Conservation (phyloP, 2,888 invertebrate species). For the Erpobdella octoculata region DNA sequence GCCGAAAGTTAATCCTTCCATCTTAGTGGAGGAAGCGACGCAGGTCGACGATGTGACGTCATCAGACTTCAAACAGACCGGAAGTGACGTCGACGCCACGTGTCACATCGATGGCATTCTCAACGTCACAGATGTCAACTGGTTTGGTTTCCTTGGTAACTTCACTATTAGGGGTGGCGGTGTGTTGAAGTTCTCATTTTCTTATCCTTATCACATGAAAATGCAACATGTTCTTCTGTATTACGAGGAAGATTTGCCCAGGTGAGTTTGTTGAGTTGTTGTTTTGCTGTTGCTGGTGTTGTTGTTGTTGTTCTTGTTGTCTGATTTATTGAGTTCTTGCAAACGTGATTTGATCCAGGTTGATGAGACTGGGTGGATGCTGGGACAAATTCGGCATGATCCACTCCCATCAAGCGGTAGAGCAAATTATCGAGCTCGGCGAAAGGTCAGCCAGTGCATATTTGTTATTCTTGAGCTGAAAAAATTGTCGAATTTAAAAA, state of each 20-base stretch:
- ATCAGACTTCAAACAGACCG: not conserved
- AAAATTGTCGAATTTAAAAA: not conserved
- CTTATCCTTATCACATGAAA: slow-evolving; percentile 32
- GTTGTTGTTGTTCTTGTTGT: no score
- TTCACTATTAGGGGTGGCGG: slow-evolving; percentile 33
- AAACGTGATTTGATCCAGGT: not conserved
- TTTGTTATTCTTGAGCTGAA: not conserved
- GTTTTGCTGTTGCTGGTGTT: no score
- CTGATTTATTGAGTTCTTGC: no score
- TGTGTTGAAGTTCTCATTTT: slow-evolving; percentile 33
- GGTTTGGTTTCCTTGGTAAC: slow-evolving; percentile 37
- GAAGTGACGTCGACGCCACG: slow-evolving; percentile 18
- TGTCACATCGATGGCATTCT: slow-evolving; percentile 34
- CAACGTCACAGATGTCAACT: slow-evolving; percentile 33
- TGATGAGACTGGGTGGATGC: slow-evolving; percentile 21
- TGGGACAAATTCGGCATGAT: slow-evolving; percentile 35
- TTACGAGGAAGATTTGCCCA: slow-evolving; percentile 31
- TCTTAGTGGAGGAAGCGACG: not conserved
- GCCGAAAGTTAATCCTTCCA: no score
- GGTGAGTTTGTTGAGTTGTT: no score
- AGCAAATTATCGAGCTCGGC: slow-evolving; percentile 35
- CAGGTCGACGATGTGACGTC: not conserved
- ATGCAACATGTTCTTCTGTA: slow-evolving; percentile 36
- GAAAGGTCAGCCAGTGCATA: not conserved
- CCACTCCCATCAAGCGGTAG: slow-evolving; percentile 26